Conservation (phyloP, 2,888 invertebrate species). For the Muscina levida region DNA sequence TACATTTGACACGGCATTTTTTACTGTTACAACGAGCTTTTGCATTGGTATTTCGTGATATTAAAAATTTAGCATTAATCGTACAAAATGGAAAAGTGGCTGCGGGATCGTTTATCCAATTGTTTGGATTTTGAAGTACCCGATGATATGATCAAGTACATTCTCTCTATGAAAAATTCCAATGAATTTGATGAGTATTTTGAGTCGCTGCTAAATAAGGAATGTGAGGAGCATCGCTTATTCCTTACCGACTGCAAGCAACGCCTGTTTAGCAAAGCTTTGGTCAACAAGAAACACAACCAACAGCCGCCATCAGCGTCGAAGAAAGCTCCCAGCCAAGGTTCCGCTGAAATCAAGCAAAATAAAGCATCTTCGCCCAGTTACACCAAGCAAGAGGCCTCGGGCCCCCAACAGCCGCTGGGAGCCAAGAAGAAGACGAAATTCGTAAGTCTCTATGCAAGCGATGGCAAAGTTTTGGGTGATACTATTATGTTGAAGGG, state of each 20-base stretch:
- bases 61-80: too few relatives aligned
- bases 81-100: constrained; percentile 85
- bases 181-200: constrained; percentile 89
- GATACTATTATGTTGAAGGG: constrained; percentile 85
- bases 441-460: constrained; percentile 87
- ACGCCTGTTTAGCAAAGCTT: constrained; percentile 80
- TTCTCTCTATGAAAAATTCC: constrained; percentile 86
- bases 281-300: constrained; percentile 68
- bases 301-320: constrained; percentile 58
- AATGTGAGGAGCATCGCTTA: constrained; percentile 84
- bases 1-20: too few relatives aligned
- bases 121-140: constrained; percentile 86
- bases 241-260: constrained; percentile 84
- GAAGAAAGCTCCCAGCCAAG: constrained; percentile 61
- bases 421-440: constrained; percentile 84
- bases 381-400: constrained; percentile 43
- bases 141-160: constrained; percentile 85
- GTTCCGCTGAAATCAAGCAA: constrained; percentile 60
- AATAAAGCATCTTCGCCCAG: constrained; percentile 34
- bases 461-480: constrained; percentile 84
- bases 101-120: constrained; percentile 83
- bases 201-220: constrained; percentile 86
- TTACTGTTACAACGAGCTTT: too few relatives aligned
- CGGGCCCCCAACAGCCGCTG: constrained; percentile 63
- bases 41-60: too few relatives aligned